A percentile compares a stretch with the other conserved stretches of the same genome.
phyloP scores from a whole-genome alignment of 2,797 vertebrate species.

The Trematomus bernacchii region DNA sequence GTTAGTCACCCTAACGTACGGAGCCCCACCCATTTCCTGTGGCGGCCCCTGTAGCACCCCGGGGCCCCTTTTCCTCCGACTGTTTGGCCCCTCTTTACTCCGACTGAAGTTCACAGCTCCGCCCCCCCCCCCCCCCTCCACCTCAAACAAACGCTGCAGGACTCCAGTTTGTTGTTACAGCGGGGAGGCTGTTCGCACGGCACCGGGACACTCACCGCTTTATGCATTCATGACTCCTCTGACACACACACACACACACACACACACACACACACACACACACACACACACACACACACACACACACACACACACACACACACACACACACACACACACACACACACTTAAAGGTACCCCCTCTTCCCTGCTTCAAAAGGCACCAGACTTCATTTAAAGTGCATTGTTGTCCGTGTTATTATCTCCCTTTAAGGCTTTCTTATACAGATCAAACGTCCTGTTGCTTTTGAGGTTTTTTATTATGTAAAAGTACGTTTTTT shows the following conservation, averaged over 20 bases:
- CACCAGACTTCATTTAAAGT: slow-evolving; percentile 8
- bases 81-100: slow-evolving; percentile 38
- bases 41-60: slow-evolving; percentile 56
- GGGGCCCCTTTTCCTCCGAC: slow-evolving; percentile 64
- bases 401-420: slow-evolving; percentile 25
- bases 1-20: neutral
- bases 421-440: slow-evolving; percentile 27
- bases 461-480: slow-evolving; percentile 28
- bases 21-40: slow-evolving; percentile 62
- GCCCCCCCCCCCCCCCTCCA: slow-evolving; percentile 2
- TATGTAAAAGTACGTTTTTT: slow-evolving; percentile 18
- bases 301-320: slow-evolving; percentile 14
- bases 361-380: slow-evolving; percentile 26
- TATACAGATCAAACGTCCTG: neutral
- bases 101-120: slow-evolving; percentile 50
- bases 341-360: neutral
- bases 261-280: slow-evolving; percentile 13
- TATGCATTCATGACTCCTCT: slow-evolving; percentile 58
- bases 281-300: slow-evolving; percentile 1
- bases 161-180: slow-evolving; percentile 63
- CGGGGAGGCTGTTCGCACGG: slow-evolving; percentile 57
- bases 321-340: slow-evolving; percentile 1
- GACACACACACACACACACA: slow-evolving; percentile 16
- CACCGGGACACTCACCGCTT: slow-evolving; percentile 45
- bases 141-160: slow-evolving; percentile 59